Evolutionary conservation across 2,797 vertebrate genomes (phyloP).

Genomic region (Myotis pilosus): DNA sequence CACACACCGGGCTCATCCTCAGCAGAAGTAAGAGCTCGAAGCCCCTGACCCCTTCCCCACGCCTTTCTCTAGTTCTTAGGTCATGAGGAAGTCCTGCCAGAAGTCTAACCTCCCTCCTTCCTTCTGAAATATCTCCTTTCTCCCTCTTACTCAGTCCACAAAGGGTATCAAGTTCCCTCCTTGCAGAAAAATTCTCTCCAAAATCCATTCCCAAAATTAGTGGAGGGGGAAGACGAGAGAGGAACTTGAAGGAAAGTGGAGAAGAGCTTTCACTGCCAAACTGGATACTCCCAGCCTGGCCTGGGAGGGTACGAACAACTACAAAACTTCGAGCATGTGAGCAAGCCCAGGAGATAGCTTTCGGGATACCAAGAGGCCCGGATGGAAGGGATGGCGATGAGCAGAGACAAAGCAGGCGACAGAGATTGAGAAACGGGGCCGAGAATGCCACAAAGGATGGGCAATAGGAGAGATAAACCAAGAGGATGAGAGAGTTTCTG

Average conservation of each 20-base stretch:
- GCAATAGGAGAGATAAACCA: neutral
- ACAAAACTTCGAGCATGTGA: neutral
- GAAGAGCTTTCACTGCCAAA: neutral
- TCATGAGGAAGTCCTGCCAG: constrained; percentile 54
- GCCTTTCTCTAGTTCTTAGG: neutral
- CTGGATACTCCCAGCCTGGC: neutral
- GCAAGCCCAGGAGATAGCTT: neutral
- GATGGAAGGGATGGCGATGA: neutral
- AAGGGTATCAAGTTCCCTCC: constrained; percentile 38
- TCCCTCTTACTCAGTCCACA: neutral
- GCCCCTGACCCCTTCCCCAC: neutral
- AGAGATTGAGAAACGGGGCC: neutral
- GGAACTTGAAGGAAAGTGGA: neutral
- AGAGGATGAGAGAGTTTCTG: neutral
- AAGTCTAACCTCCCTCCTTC: constrained; percentile 45
- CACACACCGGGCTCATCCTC: neutral
- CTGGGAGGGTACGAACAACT: neutral
- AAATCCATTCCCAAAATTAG: constrained; percentile 49
- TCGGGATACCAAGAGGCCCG: neutral
- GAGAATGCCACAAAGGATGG: neutral
- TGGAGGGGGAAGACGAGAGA: neutral
- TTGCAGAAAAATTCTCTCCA: constrained; percentile 56
- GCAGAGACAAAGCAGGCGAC: neutral
- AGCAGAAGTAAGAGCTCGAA: neutral
- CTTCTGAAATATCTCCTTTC: constrained; percentile 25